These are phyloP conservation scores for Epinephelus cyanopodus DNA, from an alignment of 2,113 vertebrate genomes.

Conservation along the genomic window DNA sequence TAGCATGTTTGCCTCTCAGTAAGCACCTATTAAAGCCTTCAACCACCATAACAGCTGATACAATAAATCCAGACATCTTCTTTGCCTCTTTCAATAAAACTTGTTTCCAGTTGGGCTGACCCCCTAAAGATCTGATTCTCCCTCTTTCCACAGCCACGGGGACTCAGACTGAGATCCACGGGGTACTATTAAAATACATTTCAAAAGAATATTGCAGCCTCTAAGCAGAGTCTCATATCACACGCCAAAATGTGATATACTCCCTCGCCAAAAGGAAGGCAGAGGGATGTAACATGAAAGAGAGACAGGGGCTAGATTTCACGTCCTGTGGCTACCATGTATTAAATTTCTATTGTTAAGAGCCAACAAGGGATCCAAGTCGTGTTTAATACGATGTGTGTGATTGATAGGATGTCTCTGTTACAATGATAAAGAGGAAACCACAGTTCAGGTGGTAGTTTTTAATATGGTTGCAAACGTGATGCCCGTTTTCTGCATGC, in stretches of 20 bases:
- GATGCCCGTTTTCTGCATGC: neutral
- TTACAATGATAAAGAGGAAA: conserved; percentile 15
- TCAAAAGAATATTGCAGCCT: conserved; percentile 61
- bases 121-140: conserved; percentile 50
- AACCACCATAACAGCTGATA: conserved; percentile 30
- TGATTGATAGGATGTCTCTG: conserved; percentile 47
- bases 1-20: neutral
- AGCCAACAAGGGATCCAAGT: conserved; percentile 34
- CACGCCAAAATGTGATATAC: conserved; percentile 63
- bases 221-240: conserved; percentile 53
- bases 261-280: conserved; percentile 49
- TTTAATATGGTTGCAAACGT: neutral
- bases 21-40: conserved; percentile 14
- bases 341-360: conserved; percentile 61
- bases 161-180: conserved; percentile 42
- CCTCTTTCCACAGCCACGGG: conserved; percentile 29
- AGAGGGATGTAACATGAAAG: conserved; percentile 58
- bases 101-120: conserved; percentile 34
- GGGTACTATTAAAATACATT: conserved; percentile 65
- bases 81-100: conserved; percentile 51
- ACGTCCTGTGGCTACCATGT: conserved; percentile 65
- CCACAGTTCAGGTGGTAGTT: neutral
- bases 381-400: conserved; percentile 44
- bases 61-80: conserved; percentile 46
- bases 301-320: conserved; percentile 37